Base-by-base conservation (phyloP, 2,888 invertebrate genomes). In the Phalera bucephala region DNA sequence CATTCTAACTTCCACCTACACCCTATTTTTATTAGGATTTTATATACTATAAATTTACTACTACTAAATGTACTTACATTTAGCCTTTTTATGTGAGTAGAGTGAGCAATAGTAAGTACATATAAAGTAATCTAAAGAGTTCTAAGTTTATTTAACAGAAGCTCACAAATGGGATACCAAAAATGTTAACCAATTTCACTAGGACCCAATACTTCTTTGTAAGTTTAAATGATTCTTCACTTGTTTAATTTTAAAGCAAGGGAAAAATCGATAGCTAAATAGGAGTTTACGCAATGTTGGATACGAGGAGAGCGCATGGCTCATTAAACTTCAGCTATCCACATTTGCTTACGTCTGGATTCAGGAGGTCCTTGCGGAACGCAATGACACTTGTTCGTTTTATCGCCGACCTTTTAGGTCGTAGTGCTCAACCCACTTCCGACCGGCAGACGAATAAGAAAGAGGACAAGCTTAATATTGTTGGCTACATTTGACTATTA, bases 311-410 rank as follows among this genome's bases (percentile, higher is more conserved):
- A 67, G 67, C 52, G 59, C 67, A 75, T 68, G 76, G 67, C 74
- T 78, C 81, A 82, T 82, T 80, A 69, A 79, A 80, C 78, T 82
- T 76, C 59, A 63, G 62, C 70, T 64, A 71, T 76, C 57, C 66
- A 72, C 75, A 79, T 81, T 81, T 80, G 78, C 80, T 79, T 80
- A 71, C 78, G 72, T 72, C 64, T 72, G 70, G 58, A 66, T 66
- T 67, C 66, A 60, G 69, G 51, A 68, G 66, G 59, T 69, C 63
- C 64, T 67, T 57, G 54, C 59, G 66, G 49, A 64, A 68, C 69
- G 71, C 75, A 72, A 78, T 72, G 73, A 70, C 69, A 75, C 72
- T 79, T 76, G 74, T 75, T 76, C 69, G 65, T 73, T 80, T 79
- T 82, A 82, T 78, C 56, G 64, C 42, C 61, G 63, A 72, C 73